Conservation (phyloP, 2,797 vertebrate genomes). For the Spondyliosoma cantharus region DNA sequence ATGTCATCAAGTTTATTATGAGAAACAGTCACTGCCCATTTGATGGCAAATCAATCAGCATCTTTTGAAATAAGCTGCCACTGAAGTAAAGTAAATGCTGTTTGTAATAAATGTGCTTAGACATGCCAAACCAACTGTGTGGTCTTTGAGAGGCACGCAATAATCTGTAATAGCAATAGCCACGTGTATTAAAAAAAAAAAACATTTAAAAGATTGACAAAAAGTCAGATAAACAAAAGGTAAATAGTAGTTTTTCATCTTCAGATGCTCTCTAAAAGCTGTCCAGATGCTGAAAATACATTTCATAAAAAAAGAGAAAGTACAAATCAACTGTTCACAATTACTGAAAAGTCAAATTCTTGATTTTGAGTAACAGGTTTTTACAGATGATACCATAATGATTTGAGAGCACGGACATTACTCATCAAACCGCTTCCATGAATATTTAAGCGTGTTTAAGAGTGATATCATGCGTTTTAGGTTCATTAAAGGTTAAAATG, state of each 20-base stretch:
- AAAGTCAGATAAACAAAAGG: not conserved
- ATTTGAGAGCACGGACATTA: not conserved
- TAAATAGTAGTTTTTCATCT: not conserved
- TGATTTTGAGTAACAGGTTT: not conserved
- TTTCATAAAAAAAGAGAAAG: not conserved
- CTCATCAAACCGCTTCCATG: not conserved
- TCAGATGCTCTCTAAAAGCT: not conserved
- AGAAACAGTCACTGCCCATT: not conserved
- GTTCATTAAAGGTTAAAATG: slow-evolving; percentile 37
- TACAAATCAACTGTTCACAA: not conserved
- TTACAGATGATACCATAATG: not conserved
- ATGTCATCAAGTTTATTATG: not conserved
- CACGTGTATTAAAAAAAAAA: not conserved
- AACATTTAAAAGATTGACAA: not conserved
- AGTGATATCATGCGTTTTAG: not conserved
- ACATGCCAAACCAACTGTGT: not conserved
- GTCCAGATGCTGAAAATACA: not conserved
- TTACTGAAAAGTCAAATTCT: slow-evolving; percentile 1
- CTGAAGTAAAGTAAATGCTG: not conserved
- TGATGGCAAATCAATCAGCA: not conserved
- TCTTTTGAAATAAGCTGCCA: slow-evolving; percentile 6
- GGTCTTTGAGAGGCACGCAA: not conserved
- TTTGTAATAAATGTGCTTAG: slow-evolving; percentile 11
- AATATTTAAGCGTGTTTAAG: not conserved
- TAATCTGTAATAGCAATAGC: not conserved